Conservation (phyloP, 35 echinoderm and acorn worm species). For the Heliocidaris erythrogramma region DNA sequence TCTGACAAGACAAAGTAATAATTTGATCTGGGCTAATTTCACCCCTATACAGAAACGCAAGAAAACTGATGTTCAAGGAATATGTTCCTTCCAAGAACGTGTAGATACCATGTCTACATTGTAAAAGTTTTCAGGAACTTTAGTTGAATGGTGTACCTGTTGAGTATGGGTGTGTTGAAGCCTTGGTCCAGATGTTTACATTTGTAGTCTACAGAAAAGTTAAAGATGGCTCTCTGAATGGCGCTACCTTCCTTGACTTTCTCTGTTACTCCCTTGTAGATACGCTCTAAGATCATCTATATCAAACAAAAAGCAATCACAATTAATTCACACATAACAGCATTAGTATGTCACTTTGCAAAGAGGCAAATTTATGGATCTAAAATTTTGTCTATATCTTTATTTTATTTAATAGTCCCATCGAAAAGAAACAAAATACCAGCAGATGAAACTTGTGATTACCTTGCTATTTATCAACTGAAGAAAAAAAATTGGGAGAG, state of each 20-base stretch:
- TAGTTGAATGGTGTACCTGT: slow-evolving; percentile 59
- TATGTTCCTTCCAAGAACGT: too few species aligned
- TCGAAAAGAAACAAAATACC: too few species aligned
- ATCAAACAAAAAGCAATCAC: background rate
- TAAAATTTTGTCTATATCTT: too few species aligned
- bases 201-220: slow-evolving; percentile 86
- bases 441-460: too few species aligned
- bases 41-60: too few species aligned
- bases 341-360: background rate
- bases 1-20: too few species aligned
- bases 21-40: too few species aligned
- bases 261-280: slow-evolving; percentile 93
- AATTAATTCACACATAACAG: background rate
- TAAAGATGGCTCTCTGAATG: slow-evolving; percentile 73
- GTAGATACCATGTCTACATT: background rate
- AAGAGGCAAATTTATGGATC: background rate
- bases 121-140: background rate
- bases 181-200: slow-evolving; percentile 63
- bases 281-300: slow-evolving; percentile 77
- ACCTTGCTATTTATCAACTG: too few species aligned
- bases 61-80: too few species aligned
- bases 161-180: slow-evolving; percentile 86
- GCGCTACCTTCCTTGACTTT: slow-evolving; percentile 69
- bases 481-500: too few species aligned
- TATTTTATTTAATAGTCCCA: too few species aligned